Evolutionary conservation across 2,113 vertebrate species (phyloP).

Genomic region (Scophthalmus maximus): DNA sequence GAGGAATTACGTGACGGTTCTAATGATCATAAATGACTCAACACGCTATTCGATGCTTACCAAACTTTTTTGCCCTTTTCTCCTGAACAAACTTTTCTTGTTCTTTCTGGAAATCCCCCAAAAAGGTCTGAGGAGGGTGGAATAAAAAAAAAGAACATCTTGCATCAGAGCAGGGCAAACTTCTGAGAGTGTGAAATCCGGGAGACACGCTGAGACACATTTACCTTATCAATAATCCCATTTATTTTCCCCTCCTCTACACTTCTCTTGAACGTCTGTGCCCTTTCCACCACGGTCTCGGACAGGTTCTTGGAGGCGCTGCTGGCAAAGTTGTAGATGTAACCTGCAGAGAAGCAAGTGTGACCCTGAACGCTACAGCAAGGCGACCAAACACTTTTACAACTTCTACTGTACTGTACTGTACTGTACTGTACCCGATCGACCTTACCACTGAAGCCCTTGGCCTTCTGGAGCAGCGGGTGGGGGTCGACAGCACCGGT

Average conservation of each 20-base stretch:
- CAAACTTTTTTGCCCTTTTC: slow-evolving; percentile 88
- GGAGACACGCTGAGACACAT: fast-evolving
- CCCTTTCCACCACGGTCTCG: slow-evolving; percentile 90
- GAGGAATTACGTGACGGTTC: neutral
- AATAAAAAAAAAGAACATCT: neutral
- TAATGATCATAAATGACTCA: neutral
- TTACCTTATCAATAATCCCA: slow-evolving; percentile 91
- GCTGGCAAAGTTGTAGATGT: slow-evolving; percentile 89
- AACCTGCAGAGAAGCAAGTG: slow-evolving; percentile 78
- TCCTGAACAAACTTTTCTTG: slow-evolving; percentile 95
- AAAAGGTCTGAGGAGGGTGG: slow-evolving; percentile 92
- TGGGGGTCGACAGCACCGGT: neutral
- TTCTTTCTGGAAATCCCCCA: slow-evolving; percentile 96
- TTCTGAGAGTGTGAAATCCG: neutral
- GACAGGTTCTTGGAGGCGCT: slow-evolving; percentile 92
- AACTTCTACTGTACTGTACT: too few species aligned
- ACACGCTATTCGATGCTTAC: slow-evolving; percentile 69
- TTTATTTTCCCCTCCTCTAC: slow-evolving; percentile 94
- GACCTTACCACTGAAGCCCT: slow-evolving; percentile 47
- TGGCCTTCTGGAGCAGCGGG: neutral
- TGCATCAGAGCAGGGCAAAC: neutral
- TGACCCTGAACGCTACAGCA: neutral
- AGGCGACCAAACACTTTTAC: neutral
- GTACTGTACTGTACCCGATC: too few species aligned
- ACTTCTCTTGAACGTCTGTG: slow-evolving; percentile 92